Percentiles rank a stretch among this genome's conserved stretches.
These are phyloP conservation scores for Panzeria rudis DNA, from an alignment of 2,888 invertebrate species.

Conservation along the genomic window DNA sequence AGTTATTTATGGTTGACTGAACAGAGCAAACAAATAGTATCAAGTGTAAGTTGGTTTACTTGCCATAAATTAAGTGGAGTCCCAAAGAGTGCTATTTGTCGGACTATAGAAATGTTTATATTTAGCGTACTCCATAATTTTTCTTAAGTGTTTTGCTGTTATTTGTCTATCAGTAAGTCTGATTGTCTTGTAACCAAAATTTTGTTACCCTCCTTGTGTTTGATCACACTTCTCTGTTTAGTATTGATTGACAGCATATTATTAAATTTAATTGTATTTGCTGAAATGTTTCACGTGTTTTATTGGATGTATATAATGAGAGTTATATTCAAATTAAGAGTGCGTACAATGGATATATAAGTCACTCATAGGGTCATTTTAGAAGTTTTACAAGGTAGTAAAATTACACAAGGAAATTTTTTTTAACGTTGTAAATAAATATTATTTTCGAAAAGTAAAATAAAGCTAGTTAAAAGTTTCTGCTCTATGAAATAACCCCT, in stretches of 20 bases:
- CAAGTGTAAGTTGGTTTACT: conserved; percentile 17
- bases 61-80: background rate
- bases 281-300: conserved; percentile 1
- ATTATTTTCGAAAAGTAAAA: too few relatives aligned
- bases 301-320: conserved; percentile 17
- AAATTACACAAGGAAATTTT: background rate
- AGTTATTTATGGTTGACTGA: conserved; percentile 49
- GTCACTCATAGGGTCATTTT: background rate
- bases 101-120: conserved; percentile 1
- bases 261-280: background rate
- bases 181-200: conserved; percentile 11
- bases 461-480: too few relatives aligned
- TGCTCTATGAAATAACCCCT: too few relatives aligned
- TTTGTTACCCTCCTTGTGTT: background rate
- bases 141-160: background rate
- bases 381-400: background rate
- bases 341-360: background rate
- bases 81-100: background rate
- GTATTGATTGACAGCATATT: background rate
- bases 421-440: background rate
- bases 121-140: conserved; percentile 10
- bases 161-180: background rate
- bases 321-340: background rate
- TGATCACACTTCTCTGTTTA: background rate
- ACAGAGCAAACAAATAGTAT: background rate